A percentile compares a stretch with the other conserved stretches of the same genome.
Conservation (phyloP, 2,888 invertebrate genomes). For the Bombylius major region DNA sequence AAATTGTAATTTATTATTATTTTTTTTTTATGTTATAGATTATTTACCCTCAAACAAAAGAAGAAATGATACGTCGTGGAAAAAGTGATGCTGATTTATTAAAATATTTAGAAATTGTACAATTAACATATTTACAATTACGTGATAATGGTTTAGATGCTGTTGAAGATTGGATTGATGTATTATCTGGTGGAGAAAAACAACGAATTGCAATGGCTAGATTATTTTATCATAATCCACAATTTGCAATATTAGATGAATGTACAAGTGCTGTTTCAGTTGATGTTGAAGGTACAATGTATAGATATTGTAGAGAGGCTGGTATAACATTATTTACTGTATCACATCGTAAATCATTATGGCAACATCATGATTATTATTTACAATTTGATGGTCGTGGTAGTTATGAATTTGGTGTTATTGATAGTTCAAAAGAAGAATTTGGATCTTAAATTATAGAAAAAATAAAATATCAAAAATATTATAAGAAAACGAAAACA, state of each 20-base stretch:
- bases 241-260: slow-evolving; percentile 97
- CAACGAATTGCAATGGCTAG: slow-evolving; percentile 98
- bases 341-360: slow-evolving; percentile 91
- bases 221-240: slow-evolving; percentile 92
- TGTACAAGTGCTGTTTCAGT: slow-evolving; percentile 98
- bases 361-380: slow-evolving; percentile 94
- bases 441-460: slow-evolving; percentile 67
- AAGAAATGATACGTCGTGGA: slow-evolving; percentile 69
- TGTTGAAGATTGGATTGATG: slow-evolving; percentile 97
- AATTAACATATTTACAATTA: slow-evolving; percentile 68
- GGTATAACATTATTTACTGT: slow-evolving; percentile 91
- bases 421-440: slow-evolving; percentile 75
- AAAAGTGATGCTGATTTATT: slow-evolving; percentile 66
- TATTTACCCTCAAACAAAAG: slow-evolving; percentile 86
- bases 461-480: too few species aligned
- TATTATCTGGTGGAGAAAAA: slow-evolving; percentile 95
- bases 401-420: slow-evolving; percentile 70
- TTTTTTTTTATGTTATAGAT: slow-evolving; percentile 35
- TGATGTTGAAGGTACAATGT: slow-evolving; percentile 97
- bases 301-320: slow-evolving; percentile 78
- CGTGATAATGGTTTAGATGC: slow-evolving; percentile 84
- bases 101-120: slow-evolving; percentile 66
- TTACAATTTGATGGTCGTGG: slow-evolving; percentile 95
- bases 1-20: not conserved
- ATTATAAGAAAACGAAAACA: too few species aligned